Percentiles rank a stretch among this genome's conserved stretches.
These are phyloP conservation scores for Connochaetes taurinus DNA, from an alignment of 2,113 vertebrate genomes.

Conservation along the genomic window DNA sequence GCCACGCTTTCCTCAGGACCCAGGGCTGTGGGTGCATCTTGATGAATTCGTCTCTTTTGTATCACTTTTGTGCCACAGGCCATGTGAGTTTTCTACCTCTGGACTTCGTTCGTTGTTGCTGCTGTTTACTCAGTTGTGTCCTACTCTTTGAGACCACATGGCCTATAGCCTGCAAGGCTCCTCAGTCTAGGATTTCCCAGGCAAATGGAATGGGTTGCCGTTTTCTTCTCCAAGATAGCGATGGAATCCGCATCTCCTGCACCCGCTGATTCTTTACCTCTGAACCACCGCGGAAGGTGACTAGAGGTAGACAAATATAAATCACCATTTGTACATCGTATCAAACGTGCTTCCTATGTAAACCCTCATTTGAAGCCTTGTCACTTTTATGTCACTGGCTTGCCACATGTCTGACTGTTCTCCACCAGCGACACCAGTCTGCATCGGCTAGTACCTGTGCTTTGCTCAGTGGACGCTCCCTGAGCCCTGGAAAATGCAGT, in stretches of 20 bases:
- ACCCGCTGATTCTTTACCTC: neutral
- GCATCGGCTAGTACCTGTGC: neutral
- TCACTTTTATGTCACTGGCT: neutral
- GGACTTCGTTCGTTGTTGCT: neutral
- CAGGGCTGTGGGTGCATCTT: accelerated
- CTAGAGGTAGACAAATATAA: neutral
- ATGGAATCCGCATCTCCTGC: neutral
- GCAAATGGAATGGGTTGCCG: neutral
- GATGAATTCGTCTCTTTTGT: accelerated
- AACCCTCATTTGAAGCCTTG: neutral
- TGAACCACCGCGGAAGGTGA: neutral
- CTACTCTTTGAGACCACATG: neutral
- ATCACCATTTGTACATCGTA: neutral
- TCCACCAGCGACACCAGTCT: neutral
- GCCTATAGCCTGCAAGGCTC: neutral
- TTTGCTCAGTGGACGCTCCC: accelerated
- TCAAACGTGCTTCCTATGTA: neutral
- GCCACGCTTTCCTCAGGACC: accelerated
- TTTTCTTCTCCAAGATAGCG: neutral
- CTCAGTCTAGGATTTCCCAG: neutral
- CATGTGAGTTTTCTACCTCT: neutral
- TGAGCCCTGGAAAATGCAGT: neutral
- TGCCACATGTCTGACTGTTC: neutral
- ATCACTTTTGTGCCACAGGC: neutral
- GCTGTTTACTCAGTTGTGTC: neutral